A percentile compares a stretch with the other conserved stretches of the same genome.
Conservation (phyloP, 2,113 vertebrate genomes). For the Cyprinodon variegatus region DNA sequence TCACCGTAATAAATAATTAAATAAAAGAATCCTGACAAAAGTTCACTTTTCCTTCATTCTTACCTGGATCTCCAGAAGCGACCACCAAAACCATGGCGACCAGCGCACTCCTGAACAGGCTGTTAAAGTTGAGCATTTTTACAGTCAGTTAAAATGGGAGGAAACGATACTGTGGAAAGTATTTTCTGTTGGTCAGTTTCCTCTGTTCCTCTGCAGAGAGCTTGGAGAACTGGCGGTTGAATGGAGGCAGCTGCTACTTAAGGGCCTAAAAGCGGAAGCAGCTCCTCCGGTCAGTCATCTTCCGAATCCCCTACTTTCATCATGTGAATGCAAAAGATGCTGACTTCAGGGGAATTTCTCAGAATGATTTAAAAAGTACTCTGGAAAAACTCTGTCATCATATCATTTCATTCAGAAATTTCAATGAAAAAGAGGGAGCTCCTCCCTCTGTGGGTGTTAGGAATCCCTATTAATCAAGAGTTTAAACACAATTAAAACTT, state of each 20-base stretch:
- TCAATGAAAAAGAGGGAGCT: background rate
- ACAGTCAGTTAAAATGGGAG: background rate
- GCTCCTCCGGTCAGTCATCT: conserved; percentile 8
- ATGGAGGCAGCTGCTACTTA: background rate
- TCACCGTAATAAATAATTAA: no score
- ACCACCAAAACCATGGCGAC: conserved; percentile 20
- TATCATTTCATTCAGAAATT: background rate
- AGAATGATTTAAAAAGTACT: background rate
- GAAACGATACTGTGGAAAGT: background rate
- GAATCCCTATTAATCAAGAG: background rate
- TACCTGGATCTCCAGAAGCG: conserved; percentile 27
- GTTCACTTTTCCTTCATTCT: background rate
- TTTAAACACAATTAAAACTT: background rate
- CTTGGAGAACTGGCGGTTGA: conserved; percentile 1
- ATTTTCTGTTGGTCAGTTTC: background rate
- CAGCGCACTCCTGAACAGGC: conserved; percentile 25
- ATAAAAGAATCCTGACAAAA: background rate
- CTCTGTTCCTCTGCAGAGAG: conserved; percentile 24
- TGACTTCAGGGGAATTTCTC: conserved; percentile 11
- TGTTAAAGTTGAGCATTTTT: conserved; percentile 44
- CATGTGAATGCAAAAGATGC: background rate
- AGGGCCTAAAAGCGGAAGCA: conserved; percentile 50
- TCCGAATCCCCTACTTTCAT: background rate
- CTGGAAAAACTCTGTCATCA: conserved; percentile 49
- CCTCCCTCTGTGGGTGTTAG: no score